Evolutionary conservation across 2,888 invertebrate genomes (phyloP).

Genomic region (Cataglyphis cursor): DNA sequence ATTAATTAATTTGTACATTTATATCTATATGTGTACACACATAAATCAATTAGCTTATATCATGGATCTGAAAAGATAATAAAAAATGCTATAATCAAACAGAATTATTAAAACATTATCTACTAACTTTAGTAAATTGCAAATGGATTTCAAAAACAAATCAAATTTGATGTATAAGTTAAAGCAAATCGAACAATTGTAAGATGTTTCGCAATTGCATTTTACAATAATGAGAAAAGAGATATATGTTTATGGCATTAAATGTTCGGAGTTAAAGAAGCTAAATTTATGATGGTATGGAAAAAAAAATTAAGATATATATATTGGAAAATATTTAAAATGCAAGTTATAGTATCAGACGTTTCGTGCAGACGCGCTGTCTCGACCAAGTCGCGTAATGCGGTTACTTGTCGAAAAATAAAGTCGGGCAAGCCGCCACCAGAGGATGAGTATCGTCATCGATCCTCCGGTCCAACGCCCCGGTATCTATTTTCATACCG

Average conservation of each 20-base stretch:
- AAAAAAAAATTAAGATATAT: conserved; percentile 7
- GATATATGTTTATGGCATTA: not conserved
- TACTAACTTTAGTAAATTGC: not conserved
- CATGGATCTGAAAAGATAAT: not conserved
- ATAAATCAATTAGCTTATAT: not conserved
- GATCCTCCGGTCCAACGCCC: conserved; percentile 84
- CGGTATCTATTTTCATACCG: conserved; percentile 80
- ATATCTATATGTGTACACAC: not conserved
- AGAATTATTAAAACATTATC: not conserved
- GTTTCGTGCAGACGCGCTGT: conserved; percentile 48
- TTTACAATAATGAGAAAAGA: not conserved
- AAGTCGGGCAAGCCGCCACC: conserved; percentile 56
- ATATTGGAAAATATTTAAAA: conserved; percentile 21
- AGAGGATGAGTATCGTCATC: conserved; percentile 70
- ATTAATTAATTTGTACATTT: not conserved
- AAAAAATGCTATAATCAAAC: not conserved
- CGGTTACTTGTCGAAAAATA: conserved; percentile 56
- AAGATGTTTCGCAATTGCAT: not conserved
- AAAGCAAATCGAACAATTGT: not conserved
- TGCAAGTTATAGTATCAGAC: conserved; percentile 1
- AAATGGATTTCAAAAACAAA: not conserved
- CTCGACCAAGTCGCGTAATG: conserved; percentile 51
- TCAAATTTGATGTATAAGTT: not conserved
- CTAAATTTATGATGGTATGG: conserved; percentile 2
- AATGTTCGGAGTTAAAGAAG: not conserved